A percentile compares a stretch with the other conserved stretches of the same genome.
phyloP scores from a whole-genome alignment of 2,888 invertebrate species.

The Euphydryas editha region DNA sequence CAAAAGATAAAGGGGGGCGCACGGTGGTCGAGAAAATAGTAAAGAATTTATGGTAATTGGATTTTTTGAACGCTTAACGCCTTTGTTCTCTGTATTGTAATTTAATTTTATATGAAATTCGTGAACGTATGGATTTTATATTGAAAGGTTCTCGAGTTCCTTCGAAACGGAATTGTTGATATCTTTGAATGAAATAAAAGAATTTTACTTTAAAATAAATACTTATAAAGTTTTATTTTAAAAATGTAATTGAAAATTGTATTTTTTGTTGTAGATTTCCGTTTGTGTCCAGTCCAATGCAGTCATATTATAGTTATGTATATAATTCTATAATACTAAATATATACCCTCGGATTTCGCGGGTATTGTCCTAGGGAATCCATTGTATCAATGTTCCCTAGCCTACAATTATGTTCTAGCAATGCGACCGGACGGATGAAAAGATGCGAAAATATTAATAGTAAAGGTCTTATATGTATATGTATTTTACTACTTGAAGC shows the following conservation, averaged over 20 bases:
- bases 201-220: not conserved
- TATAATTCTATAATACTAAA: too few relatives aligned
- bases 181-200: not conserved
- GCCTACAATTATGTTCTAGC: not conserved
- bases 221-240: not conserved
- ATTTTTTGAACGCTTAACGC: constrained; percentile 53
- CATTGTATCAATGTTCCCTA: too few relatives aligned
- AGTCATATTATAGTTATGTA: too few relatives aligned
- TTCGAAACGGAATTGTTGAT: not conserved
- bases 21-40: constrained; percentile 48
- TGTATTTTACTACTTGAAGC: too few relatives aligned
- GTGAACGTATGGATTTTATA: constrained; percentile 23
- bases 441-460: too few relatives aligned
- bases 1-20: constrained; percentile 53
- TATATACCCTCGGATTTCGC: too few relatives aligned
- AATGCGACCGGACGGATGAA: too few relatives aligned
- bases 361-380: too few relatives aligned
- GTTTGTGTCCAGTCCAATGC: too few relatives aligned
- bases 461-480: too few relatives aligned
- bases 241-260: not conserved
- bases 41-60: constrained; percentile 54
- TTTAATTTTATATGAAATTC: constrained; percentile 31
- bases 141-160: not conserved
- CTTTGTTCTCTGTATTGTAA: constrained; percentile 38
- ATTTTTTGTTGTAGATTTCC: not conserved